These are phyloP conservation scores for Cephus pulcher DNA, from an alignment of 2,888 invertebrate genomes.

Conservation along the genomic window DNA sequence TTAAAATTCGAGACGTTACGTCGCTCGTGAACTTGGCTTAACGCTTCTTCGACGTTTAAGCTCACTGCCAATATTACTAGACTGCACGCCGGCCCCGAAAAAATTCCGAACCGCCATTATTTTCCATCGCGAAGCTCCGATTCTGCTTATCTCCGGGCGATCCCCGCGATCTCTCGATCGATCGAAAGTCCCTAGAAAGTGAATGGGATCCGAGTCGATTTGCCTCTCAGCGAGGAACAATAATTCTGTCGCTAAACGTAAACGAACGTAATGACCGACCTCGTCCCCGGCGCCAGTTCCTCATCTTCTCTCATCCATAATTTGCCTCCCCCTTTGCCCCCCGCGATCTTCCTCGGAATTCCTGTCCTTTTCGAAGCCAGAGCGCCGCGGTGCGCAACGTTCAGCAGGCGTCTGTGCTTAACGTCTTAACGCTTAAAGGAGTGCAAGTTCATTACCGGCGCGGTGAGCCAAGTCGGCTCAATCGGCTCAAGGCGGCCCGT, in stretches of 20 bases:
- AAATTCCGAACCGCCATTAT: not conserved
- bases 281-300: not conserved
- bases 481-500: constrained; percentile 13
- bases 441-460: constrained; percentile 56
- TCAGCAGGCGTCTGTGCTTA: constrained; percentile 35
- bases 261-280: not conserved
- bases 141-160: not conserved
- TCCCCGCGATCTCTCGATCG: not conserved
- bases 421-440: not conserved
- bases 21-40: not conserved
- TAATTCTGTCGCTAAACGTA: not conserved
- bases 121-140: not conserved
- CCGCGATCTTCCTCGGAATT: not conserved
- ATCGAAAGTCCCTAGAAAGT: not conserved
- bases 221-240: not conserved
- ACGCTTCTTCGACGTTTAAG: not conserved
- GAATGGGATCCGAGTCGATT: not conserved
- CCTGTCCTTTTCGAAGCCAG: constrained; percentile 21
- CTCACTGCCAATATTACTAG: not conserved
- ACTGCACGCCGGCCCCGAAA: not conserved
- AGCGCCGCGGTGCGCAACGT: constrained; percentile 55
- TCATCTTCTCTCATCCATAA: not conserved
- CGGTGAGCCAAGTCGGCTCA: constrained; percentile 7
- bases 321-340: not conserved
- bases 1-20: constrained; percentile 42